Base-by-base conservation (phyloP, 1,140 invertebrate genomes). In the Camponotus pennsylvanicus region DNA sequence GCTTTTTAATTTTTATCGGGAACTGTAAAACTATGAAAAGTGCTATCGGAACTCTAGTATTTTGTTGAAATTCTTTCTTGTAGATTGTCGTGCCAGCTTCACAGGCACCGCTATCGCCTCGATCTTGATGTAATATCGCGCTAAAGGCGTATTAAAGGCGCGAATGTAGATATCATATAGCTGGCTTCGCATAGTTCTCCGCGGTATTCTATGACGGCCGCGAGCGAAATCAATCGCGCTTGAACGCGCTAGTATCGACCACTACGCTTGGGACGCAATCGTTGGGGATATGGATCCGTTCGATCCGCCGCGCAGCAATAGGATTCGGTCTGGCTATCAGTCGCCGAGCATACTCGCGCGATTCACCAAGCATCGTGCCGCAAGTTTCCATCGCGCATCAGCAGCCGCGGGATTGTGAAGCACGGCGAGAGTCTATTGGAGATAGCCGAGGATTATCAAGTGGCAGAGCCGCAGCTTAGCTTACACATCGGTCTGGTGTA, bases 91-190 rank as follows among this genome's bases (percentile, higher is more conserved):
- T 27, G 27, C 0, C 27, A 27, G 27, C 27, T 1, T 27, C 27
- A 27, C 27, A 27, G 27, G 27, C 27, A 27, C 27, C 79, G 27
- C 67, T 73, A 73, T 80, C 69, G 40, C 40, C 49, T 27, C 42
- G 55, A 83, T 83, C 79, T 82, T 82, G 75, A 83, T 83, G 61
- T 61, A 63, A 83, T 61, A 83, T 83, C 69, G 21, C 40, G 40
- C n/a, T 27, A 27, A 27, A 27, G 27, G 27, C 18, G 37, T 63
- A 64, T n/a, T 45, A 45, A 45, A 45, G 42, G 42, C 40, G 32
- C 57, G 32, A 11, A 27, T 27, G 15, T 45, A 32, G 13, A 15
- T 15, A 32, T 42, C 42, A 21, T 70, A 37, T 27, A 52, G n/a
- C 7, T 13, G 66, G 18, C 63, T 15, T 13, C 8, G 42, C 42